Evolutionary conservation across 2,113 vertebrate genomes (phyloP), one percentile per base, ranked within the genome.

Genomic region (Tupaia tana): DNA sequence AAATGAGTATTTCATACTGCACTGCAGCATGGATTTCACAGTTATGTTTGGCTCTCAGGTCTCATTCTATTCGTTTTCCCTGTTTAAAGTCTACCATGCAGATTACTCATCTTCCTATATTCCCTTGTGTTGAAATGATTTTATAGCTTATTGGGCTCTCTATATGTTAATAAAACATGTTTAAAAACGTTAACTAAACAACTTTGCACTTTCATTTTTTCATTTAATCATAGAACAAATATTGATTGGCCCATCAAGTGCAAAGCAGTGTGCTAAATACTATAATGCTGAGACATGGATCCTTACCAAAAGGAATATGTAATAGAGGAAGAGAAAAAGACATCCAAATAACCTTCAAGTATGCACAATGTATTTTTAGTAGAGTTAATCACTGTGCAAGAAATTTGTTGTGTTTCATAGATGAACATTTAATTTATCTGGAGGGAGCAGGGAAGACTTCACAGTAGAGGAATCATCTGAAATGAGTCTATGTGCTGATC

Each of bases 221-320:
- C 73, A 58, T 85, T 96, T 92, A 73, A 52, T 78, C n/a, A 52
- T 19, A 31, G 70, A 78, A 31, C 18, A 88, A 83, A 70, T 91
- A 83, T 52, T 82, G 8, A 77, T 19, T 58, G 61, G 43, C 19
- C 29, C 20, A 77, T 34, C 1, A 2, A 73, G 20, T 69, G 11
- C 56, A 75, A 82, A 94, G 83, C 16, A 58, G 25, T 61, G 7
- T 56, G 43, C 25, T 58, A 89, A 94, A n/a, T 59, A 27, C 54
- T 5, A 0, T 54, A 12, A 82, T 34, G 77, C 52, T 73, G 59
- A 29, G 54, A 70, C 22, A 3, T 54, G 3, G 11, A 22, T 82
- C 15, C 13, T 25, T 69, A 69, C 7, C 4, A 54, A 4, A 67
- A 54, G 2, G 70, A 22, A 4, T 29, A 15, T 77, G 22, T 81